phyloP scores from a whole-genome alignment of 2,888 invertebrate genomes.

The Tinea trinotella region DNA sequence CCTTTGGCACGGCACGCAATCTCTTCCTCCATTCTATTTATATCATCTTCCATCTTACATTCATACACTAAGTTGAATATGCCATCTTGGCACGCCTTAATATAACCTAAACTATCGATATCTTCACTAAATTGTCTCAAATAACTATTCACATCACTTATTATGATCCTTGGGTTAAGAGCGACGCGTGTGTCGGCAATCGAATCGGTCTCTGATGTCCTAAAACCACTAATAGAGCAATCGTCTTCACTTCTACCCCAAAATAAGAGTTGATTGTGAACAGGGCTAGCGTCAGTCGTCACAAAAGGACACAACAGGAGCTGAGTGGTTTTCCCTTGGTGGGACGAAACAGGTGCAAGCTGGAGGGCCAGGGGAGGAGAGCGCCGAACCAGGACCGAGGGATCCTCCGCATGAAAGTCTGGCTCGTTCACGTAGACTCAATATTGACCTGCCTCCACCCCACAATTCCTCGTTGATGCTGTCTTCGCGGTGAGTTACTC shows the following conservation, averaged over 20 bases:
- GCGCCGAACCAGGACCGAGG: conserved; percentile 50
- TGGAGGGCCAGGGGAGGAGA: conserved; percentile 57
- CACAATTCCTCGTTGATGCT: conserved; percentile 32
- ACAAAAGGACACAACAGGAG: conserved; percentile 74
- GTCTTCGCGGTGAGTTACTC: conserved; percentile 33
- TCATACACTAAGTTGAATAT: conserved; percentile 22
- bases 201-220: background rate
- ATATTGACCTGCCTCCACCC: conserved; percentile 43
- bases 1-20: conserved; percentile 35
- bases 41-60: conserved; percentile 25
- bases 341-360: conserved; percentile 61
- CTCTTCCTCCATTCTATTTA: conserved; percentile 29
- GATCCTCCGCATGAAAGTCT: conserved; percentile 56
- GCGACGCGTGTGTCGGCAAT: background rate
- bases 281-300: conserved; percentile 55
- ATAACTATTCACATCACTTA: background rate
- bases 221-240: background rate
- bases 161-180: background rate
- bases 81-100: background rate
- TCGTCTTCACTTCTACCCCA: conserved; percentile 26
- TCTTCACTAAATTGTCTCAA: background rate
- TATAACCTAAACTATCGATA: background rate
- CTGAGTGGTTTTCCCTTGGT: conserved; percentile 67
- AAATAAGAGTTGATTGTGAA: conserved; percentile 26
- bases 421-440: conserved; percentile 52